Evolutionary conservation across 1,140 invertebrate genomes (phyloP).

Genomic region (Macrosteles quadrilineatus): DNA sequence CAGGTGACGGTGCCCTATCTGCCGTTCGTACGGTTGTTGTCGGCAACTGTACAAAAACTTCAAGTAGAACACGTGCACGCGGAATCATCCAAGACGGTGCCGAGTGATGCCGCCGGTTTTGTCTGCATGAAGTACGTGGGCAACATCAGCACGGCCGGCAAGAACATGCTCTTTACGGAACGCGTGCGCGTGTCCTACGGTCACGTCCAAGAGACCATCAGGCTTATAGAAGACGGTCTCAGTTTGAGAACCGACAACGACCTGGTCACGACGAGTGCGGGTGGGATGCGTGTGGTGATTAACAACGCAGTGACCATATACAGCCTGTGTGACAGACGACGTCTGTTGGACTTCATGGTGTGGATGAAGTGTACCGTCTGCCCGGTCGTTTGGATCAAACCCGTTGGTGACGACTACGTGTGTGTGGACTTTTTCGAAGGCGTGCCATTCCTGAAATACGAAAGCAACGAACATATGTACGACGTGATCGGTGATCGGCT

Average conservation of each 20-base stretch:
- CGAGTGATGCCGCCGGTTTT: background rate
- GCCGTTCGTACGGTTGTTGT: background rate
- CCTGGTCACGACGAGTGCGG: too few relatives aligned
- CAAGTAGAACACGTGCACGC: conserved; percentile 9
- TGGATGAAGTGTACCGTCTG: background rate
- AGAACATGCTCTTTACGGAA: background rate
- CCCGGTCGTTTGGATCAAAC: background rate
- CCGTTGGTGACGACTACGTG: background rate
- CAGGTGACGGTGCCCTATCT: background rate
- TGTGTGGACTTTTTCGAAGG: background rate
- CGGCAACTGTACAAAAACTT: background rate
- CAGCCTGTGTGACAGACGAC: background rate
- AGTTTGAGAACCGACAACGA: too few relatives aligned
- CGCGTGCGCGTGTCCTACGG: background rate
- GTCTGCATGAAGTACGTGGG: background rate
- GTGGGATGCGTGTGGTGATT: background rate
- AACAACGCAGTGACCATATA: background rate
- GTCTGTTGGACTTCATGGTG: background rate
- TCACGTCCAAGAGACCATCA: too few relatives aligned
- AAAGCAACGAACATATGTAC: background rate
- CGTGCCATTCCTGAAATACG: background rate
- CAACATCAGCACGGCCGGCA: background rate
- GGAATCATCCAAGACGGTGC: background rate
- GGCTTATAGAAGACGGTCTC: too few relatives aligned
- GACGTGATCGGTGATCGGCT: background rate